phyloP scores from a whole-genome alignment of 2,888 invertebrate genomes.

The Cosmia trapezina region DNA sequence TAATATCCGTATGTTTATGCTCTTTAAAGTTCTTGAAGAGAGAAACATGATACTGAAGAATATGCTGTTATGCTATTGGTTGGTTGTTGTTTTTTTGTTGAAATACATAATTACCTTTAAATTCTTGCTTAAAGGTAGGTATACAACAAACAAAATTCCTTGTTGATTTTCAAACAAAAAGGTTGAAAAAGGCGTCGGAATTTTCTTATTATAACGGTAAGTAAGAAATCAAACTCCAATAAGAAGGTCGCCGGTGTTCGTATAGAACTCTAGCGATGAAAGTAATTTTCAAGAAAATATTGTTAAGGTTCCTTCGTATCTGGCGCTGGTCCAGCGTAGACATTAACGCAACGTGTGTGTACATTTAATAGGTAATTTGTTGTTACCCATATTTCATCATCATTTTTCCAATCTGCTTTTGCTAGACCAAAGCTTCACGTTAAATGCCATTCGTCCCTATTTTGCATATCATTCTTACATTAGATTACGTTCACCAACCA shows the following conservation, averaged over 20 bases:
- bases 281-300: constrained; percentile 9
- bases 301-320: background rate
- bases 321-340: background rate
- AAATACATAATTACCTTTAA: too few relatives aligned
- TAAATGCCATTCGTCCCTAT: background rate
- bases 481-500: background rate
- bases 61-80: background rate
- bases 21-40: background rate
- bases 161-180: background rate
- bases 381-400: background rate
- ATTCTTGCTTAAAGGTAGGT: too few relatives aligned
- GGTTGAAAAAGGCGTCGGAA: background rate
- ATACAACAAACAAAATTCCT: background rate
- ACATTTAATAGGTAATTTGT: background rate
- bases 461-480: background rate
- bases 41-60: background rate
- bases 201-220: constrained; percentile 15
- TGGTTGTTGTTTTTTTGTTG: background rate
- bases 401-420: background rate
- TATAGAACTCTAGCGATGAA: constrained; percentile 6
- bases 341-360: background rate
- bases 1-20: constrained; percentile 22
- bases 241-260: background rate
- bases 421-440: background rate
- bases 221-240: constrained; percentile 7